Conservation (phyloP, 2,888 invertebrate species). For the Lasiommata megera region DNA sequence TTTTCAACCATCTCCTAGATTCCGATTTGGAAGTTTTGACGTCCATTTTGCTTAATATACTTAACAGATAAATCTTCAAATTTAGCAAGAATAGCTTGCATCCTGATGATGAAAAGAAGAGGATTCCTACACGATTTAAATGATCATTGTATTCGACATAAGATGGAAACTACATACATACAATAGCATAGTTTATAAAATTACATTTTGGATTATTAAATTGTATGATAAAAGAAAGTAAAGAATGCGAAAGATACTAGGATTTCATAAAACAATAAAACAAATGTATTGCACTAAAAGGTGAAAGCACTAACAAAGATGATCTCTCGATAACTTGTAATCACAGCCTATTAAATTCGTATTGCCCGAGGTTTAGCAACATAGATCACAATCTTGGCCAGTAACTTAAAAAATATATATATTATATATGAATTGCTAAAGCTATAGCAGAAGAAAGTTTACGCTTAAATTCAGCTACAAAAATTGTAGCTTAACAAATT, state of each 20-base stretch:
- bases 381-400: background rate
- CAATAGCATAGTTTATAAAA: background rate
- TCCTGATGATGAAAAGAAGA: background rate
- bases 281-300: constrained; percentile 1
- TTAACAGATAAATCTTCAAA: no score
- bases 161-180: no score
- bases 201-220: background rate
- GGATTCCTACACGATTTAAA: no score
- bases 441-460: constrained; percentile 17
- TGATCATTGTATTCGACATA: no score
- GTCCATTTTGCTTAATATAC: no score
- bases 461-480: constrained; percentile 18
- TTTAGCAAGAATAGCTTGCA: background rate
- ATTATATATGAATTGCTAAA: background rate
- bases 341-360: background rate
- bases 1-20: no score
- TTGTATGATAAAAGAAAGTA: constrained; percentile 7
- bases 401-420: background rate
- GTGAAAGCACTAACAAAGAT: constrained; percentile 7
- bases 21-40: no score
- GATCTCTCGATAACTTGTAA: constrained; percentile 3
- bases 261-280: constrained; percentile 4
- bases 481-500: constrained; percentile 16
- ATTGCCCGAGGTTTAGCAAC: background rate
- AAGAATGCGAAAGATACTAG: background rate